phyloP scores from a whole-genome alignment of 2,113 vertebrate species.

The Haplochromis burtoni region DNA sequence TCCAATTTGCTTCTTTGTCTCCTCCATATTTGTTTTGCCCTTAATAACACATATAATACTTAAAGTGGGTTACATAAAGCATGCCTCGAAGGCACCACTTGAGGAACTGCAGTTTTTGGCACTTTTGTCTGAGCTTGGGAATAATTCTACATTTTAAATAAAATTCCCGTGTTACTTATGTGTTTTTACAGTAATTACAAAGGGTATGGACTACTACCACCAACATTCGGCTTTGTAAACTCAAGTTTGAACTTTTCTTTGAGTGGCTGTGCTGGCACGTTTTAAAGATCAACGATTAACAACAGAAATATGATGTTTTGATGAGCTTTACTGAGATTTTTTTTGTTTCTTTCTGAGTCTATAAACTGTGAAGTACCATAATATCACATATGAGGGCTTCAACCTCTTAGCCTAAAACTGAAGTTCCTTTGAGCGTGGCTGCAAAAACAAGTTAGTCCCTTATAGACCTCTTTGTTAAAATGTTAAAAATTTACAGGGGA shows the following conservation, averaged over 20 bases:
- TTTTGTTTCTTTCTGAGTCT: neutral
- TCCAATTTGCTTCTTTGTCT: neutral
- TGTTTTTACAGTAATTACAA: neutral
- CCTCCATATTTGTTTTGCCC: neutral
- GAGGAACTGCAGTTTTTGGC: neutral
- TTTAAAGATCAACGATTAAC: neutral
- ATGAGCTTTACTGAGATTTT: neutral
- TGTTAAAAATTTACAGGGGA: neutral
- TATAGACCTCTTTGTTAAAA: neutral
- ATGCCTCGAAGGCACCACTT: neutral
- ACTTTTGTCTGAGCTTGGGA: neutral
- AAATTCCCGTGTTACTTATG: neutral
- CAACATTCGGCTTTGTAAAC: rapidly evolving
- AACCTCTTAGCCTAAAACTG: neutral
- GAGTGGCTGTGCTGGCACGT: neutral
- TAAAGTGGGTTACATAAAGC: neutral
- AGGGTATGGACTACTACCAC: neutral
- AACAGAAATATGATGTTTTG: neutral
- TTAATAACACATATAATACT: neutral
- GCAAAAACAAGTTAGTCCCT: neutral
- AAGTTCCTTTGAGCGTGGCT: rapidly evolving
- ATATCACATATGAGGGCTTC: neutral
- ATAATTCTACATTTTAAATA: neutral
- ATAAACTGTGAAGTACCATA: neutral
- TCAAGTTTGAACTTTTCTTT: neutral